These are phyloP conservation scores for Prionailurus viverrinus DNA, from an alignment of 2,113 vertebrate genomes.

Conservation along the genomic window DNA sequence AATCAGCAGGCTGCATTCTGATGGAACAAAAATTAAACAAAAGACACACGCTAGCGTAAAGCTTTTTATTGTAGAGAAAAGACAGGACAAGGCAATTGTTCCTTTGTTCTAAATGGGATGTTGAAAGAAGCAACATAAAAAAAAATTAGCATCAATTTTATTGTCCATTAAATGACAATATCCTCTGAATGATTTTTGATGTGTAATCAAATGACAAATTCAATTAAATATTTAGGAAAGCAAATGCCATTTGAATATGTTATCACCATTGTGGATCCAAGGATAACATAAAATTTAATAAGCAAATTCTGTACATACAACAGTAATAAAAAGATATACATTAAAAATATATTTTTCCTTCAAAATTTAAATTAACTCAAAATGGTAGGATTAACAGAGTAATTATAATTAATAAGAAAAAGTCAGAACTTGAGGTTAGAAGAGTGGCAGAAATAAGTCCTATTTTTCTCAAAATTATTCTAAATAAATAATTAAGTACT, in stretches of 20 bases:
- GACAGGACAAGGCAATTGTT: constrained; percentile 1
- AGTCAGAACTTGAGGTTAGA: constrained; percentile 5
- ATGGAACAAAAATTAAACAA: constrained; percentile 57
- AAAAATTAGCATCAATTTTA: constrained; percentile 58
- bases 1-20: constrained; percentile 26
- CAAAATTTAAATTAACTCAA: constrained; percentile 53
- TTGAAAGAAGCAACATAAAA: neutral
- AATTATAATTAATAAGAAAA: constrained; percentile 28
- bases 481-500: constrained; percentile 59
- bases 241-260: constrained; percentile 66
- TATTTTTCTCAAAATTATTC: constrained; percentile 5
- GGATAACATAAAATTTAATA: constrained; percentile 55
- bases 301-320: neutral
- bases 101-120: constrained; percentile 66
- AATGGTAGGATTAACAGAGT: neutral
- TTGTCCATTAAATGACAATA: constrained; percentile 65
- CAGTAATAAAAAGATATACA: neutral
- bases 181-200: constrained; percentile 52
- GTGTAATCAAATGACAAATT: constrained; percentile 58
- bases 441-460: neutral
- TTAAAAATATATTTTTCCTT: neutral
- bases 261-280: constrained; percentile 21
- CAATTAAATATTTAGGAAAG: constrained; percentile 77
- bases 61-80: constrained; percentile 36
- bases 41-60: neutral